Conservation (phyloP, 2,888 invertebrate genomes). For the Lithophane leautieri region DNA sequence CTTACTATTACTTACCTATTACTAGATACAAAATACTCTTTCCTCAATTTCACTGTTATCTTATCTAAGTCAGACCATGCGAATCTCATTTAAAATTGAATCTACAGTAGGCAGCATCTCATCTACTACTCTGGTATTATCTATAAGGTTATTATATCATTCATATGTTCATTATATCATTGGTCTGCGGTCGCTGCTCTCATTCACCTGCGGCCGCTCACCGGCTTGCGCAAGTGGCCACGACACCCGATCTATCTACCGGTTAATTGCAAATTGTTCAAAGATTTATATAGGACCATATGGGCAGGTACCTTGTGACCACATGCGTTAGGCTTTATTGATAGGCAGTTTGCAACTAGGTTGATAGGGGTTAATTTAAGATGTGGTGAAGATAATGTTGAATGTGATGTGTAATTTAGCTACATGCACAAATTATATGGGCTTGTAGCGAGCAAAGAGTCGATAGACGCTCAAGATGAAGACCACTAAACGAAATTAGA, state of each 20-base stretch:
- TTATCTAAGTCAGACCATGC: background rate
- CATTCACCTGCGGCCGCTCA: conserved; percentile 64
- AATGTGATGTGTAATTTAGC: conserved; percentile 2
- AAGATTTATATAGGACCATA: conserved; percentile 44
- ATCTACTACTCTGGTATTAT: conserved; percentile 31
- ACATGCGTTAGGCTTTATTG: conserved; percentile 25
- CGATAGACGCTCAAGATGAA: background rate
- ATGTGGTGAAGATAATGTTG: conserved; percentile 20
- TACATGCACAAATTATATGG: background rate
- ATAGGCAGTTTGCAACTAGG: conserved; percentile 18
- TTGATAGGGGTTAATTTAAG: conserved; percentile 7
- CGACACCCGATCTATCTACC: conserved; percentile 54
- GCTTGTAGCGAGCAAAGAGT: background rate
- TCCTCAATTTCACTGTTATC: background rate
- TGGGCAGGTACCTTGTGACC: conserved; percentile 37
- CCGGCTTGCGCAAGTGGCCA: conserved; percentile 60
- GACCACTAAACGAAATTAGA: background rate
- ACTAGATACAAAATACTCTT: no score
- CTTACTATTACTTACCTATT: background rate
- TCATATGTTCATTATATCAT: conserved; percentile 60
- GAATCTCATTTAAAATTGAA: background rate
- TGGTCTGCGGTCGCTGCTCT: conserved; percentile 57
- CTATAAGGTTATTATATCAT: conserved; percentile 59
- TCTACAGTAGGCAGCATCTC: conserved; percentile 12
- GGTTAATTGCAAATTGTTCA: conserved; percentile 57